Percentiles rank a stretch among this genome's conserved stretches.
These are phyloP conservation scores for Spheniscus mendiculus DNA, from an alignment of 2,113 vertebrate species.

Conservation along the genomic window DNA sequence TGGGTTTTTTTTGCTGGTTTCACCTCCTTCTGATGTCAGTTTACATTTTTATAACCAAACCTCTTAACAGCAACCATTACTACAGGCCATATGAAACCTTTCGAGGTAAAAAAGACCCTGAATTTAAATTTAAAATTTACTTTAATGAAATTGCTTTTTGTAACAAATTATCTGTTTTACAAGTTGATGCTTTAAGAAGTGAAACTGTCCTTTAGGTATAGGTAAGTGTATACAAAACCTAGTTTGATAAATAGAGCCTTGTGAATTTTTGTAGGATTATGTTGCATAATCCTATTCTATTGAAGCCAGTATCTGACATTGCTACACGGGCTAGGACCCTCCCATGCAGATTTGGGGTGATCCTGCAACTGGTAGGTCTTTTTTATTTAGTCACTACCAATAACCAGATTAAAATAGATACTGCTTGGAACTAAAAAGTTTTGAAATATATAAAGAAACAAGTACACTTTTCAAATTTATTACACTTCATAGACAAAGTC, in stretches of 20 bases:
- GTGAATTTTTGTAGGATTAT: neutral
- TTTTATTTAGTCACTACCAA: neutral
- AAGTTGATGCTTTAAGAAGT: neutral
- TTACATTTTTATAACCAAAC: neutral
- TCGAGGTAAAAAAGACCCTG: neutral
- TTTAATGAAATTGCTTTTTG: neutral
- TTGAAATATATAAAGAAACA: neutral
- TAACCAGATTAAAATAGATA: neutral
- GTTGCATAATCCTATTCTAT: fast-evolving
- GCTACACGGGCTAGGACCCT: neutral
- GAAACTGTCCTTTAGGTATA: neutral
- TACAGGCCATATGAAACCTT: neutral
- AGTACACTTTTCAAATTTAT: conserved; percentile 9
- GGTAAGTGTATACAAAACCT: neutral
- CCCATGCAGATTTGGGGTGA: neutral
- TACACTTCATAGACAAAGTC: neutral
- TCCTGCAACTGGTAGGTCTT: too few relatives aligned
- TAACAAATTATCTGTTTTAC: neutral
- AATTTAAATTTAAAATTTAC: neutral
- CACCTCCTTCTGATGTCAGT: neutral
- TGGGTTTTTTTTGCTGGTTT: neutral
- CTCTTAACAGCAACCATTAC: neutral
- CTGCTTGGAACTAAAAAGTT: neutral
- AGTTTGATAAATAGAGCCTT: neutral
- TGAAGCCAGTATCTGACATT: neutral